Evolutionary conservation across 2,797 vertebrate species (phyloP), one percentile per base, ranked within the genome.

Genomic region (Neoniphon sammara): DNA sequence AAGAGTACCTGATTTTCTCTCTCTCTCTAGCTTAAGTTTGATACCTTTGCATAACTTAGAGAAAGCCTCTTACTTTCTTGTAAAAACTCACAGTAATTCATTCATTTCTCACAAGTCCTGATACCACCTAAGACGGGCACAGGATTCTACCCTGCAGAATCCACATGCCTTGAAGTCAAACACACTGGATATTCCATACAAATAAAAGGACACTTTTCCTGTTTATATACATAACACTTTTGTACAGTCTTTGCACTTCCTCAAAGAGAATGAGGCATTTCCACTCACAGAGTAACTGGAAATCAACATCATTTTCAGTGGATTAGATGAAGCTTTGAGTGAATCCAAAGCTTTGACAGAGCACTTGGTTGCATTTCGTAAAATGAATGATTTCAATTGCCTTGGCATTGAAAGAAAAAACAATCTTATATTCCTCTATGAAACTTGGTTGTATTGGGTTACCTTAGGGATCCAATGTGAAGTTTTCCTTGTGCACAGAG

Each of bases 91-190:
- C 94, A 95, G 94, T 94, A 93, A 93, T 91, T 90, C 86, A 92
- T 92, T 93, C 89, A 87, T 86, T 90, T 82, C 88, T 91, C 87
- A 86, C 88, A 88, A 90, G 85, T 93, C 89, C 88, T 88, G 90
- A 94, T 81, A 89, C 91, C 87, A 91, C 87, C 90, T 76, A 75
- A 84, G 84, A 90, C 80, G 73, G 81, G 86, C 85, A 87, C 87
- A 88, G 91, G 90, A 93, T 94, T 95, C 94, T 91, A 94, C 93
- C 94, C 94, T 90, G 94, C 94, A 95, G 94, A 95, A 95, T 93
- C 93, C 91, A 87, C 91, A 92, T 86, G 90, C 91, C 87, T 82
- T 87, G 78, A 81, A 90, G 89, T 93, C 89, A 87, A 87, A 94
- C 91, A 89, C 83, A 69, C 88, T 86, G 87, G 87, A 93, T 91